phyloP scores from a whole-genome alignment of 2,113 vertebrate genomes.

The Todiramphus saurophagus region DNA sequence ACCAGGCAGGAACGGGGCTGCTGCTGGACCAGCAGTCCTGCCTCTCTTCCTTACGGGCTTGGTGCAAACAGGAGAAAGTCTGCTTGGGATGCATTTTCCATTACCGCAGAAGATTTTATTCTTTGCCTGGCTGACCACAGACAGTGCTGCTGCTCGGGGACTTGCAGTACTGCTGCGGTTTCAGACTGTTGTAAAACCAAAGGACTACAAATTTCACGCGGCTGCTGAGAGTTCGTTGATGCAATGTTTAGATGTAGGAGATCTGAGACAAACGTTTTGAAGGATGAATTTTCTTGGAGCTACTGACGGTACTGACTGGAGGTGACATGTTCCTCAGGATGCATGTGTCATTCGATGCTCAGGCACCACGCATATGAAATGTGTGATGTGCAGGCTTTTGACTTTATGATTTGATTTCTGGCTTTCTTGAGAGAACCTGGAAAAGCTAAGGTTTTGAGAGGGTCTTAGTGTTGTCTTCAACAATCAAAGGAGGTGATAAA shows the following conservation, averaged over 20 bases:
- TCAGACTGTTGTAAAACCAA: background rate
- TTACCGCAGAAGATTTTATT: background rate
- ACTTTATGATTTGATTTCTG: background rate
- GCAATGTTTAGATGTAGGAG: background rate
- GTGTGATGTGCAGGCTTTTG: background rate
- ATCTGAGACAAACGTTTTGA: background rate
- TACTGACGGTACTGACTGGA: background rate
- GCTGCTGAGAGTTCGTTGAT: background rate
- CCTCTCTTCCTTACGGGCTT: background rate
- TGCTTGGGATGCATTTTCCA: background rate
- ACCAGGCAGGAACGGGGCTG: background rate
- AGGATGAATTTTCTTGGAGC: background rate
- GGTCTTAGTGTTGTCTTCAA: background rate
- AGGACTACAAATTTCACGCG: background rate
- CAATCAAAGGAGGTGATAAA: background rate
- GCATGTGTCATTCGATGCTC: accelerated
- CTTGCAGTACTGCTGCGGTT: background rate
- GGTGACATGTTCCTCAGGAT: background rate
- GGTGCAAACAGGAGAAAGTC: background rate
- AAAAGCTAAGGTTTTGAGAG: background rate
- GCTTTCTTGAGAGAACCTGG: background rate
- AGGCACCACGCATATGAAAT: background rate
- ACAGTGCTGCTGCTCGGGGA: background rate
- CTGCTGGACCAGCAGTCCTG: background rate
- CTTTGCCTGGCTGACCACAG: background rate